Base-by-base conservation (phyloP, 2,888 invertebrate genomes). In the Thymelicus sylvestris region DNA sequence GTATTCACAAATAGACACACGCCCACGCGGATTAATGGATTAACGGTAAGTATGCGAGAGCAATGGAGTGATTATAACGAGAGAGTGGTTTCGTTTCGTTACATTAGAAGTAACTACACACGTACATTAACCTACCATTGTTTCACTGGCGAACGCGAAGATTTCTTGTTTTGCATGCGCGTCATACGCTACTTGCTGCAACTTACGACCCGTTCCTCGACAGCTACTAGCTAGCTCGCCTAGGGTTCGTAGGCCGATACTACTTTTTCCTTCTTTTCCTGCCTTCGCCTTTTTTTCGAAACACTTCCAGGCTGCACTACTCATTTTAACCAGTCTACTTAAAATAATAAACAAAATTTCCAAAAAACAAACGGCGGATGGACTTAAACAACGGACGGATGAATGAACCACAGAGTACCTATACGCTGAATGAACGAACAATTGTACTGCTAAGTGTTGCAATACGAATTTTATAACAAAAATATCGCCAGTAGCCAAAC, bases 81-180 rank as follows among this genome's bases (percentile, higher is more conserved):
- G 50, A 7, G 50, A 52, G 50, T n/a, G 50, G 15, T 52, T 52
- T 52, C 48, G 15, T 52, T 52, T 52, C 48, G 48, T n/a, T 62
- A 44, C 62, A 47, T 39, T 47, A 62, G 50, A 8, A 19, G 19
- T 47, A 66, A 69, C 50, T n/a, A 60, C 59, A 68, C 52, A 52
- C 41, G 69, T 48, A 63, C 64, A 38, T 64, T 24, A 70, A 65
- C 62, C 41, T 55, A 39, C 7, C 7, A 50, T 19, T 62, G 52
- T 50, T 31, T 59, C 41, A 47, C 8, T n/a, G 13, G 44, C 59
- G 59, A 67, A 24, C 24, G 24, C 41, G 39, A 47, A 59, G 50
- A 67, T 59, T 52, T 66, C 68, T 47, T 44, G 55, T 68, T 72
- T 66, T 66, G 70, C 66, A 74, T 71, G 66, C 67, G 59, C 52